These are phyloP conservation scores for Ariolimax columbianus DNA, from an alignment of 2,888 invertebrate species.

Conservation along the genomic window DNA sequence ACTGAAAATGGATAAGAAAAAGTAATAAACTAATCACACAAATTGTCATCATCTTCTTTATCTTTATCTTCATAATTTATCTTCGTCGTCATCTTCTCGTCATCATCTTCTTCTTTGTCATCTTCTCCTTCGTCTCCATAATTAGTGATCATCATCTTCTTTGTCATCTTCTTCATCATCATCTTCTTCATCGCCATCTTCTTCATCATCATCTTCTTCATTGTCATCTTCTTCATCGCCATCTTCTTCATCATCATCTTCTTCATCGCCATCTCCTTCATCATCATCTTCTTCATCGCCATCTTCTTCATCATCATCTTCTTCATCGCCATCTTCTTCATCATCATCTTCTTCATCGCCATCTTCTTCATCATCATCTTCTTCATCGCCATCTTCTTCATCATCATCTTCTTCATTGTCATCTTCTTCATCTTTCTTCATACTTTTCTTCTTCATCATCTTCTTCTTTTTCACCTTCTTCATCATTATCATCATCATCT, in stretches of 20 bases:
- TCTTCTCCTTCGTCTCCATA: no score
- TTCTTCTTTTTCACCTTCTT: no score
- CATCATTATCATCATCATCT: no score
- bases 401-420: no score
- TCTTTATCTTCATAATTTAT: not conserved
- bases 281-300: not conserved
- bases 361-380: not conserved
- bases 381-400: no score
- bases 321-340: not conserved
- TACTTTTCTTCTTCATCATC: no score
- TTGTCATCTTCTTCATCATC: not conserved
- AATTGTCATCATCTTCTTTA: no score
- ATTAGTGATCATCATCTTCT: not conserved
- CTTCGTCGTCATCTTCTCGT: not conserved
- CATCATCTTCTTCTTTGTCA: not conserved
- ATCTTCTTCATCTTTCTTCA: no score
- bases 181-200: not conserved
- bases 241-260: not conserved
- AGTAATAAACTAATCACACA: no score
- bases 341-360: not conserved
- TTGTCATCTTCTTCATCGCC: not conserved
- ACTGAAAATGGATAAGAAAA: no score
- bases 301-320: not conserved
- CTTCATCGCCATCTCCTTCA: not conserved
- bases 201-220: not conserved